Conservation (phyloP, 1,140 invertebrate species). For the Eurosta solidaginis region DNA sequence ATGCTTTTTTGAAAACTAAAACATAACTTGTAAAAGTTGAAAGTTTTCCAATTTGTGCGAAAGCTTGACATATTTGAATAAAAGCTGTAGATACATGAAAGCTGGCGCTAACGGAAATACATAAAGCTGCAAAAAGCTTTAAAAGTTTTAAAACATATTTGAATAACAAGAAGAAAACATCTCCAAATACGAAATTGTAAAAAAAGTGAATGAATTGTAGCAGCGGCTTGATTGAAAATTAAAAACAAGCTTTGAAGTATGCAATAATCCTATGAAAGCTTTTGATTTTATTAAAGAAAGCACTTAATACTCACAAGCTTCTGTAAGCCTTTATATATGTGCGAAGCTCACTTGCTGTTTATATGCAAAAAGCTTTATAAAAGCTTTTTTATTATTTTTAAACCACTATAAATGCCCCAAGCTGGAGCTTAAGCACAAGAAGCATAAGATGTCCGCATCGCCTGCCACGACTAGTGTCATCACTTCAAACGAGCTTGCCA, state of each 20-base stretch:
- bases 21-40: too few relatives aligned
- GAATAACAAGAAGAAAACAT: too few relatives aligned
- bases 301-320: not conserved
- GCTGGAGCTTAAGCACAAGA: conserved; percentile 15
- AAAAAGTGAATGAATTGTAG: not conserved
- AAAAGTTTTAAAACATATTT: too few relatives aligned
- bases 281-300: not conserved
- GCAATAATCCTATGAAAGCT: not conserved
- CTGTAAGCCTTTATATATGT: not conserved
- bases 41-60: too few relatives aligned
- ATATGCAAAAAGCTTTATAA: not conserved
- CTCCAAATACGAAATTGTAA: not conserved
- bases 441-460: conserved; percentile 39
- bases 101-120: too few relatives aligned
- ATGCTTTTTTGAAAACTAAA: too few relatives aligned
- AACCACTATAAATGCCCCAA: not conserved
- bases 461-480: conserved; percentile 55
- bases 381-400: not conserved
- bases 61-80: too few relatives aligned
- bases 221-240: not conserved
- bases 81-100: too few relatives aligned
- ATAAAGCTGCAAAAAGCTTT: too few relatives aligned
- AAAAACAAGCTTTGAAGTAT: not conserved
- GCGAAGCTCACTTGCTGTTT: not conserved
- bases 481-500: conserved; percentile 55